Evolutionary conservation across 1,140 invertebrate genomes (phyloP), one percentile per base, ranked within the genome.

Genomic region (Ceratosolen fusciceps): DNA sequence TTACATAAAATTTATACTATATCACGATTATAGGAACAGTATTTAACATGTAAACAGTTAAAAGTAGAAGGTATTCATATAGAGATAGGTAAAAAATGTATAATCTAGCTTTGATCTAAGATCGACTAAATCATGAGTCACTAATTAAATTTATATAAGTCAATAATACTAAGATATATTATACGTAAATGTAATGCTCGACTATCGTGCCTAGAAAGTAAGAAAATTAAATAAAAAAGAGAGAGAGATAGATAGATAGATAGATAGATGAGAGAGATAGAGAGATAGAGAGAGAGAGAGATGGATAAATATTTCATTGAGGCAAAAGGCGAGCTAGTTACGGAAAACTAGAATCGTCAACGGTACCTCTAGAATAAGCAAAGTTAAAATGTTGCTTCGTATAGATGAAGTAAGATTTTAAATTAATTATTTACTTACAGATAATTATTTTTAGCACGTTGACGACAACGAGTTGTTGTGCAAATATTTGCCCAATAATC

Each of bases 311-410:
- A 70, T 49, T 84, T 79, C 79, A 85, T n/a, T 72, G 88, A 90
- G 89, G 88, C 89, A 90, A 90, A 90, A 90, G 89, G 89, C 88
- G 87, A 85, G 82, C 85, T 90, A 88, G 81, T 80, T 80, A 65
- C 56, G 24, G 77, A 52, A 75, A 67, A 49, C 62, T 71, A 80
- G 29, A 62, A n/a, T 84, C 82, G 81, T 84, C 74, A 81, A 83
- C 79, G 54, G 2, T 73, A 34, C 54, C 52, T 80, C 67, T 76
- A 75, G 34, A 24, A 75, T 39, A 52, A 74, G 16, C 39, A 77
- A 43, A 62, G 21, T 77, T 47, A 60, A 70, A 26, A 72, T 70
- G 54, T 16, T 58, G 52, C 24, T 54, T 47, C 21, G 24, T 39
- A 58, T 73, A 39, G 1, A 7, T 54, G 52, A 54, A 72, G 19